Evolutionary conservation across 2,113 vertebrate species (phyloP), one percentile per base, ranked within the genome.

Genomic region (Elachura formosa): DNA sequence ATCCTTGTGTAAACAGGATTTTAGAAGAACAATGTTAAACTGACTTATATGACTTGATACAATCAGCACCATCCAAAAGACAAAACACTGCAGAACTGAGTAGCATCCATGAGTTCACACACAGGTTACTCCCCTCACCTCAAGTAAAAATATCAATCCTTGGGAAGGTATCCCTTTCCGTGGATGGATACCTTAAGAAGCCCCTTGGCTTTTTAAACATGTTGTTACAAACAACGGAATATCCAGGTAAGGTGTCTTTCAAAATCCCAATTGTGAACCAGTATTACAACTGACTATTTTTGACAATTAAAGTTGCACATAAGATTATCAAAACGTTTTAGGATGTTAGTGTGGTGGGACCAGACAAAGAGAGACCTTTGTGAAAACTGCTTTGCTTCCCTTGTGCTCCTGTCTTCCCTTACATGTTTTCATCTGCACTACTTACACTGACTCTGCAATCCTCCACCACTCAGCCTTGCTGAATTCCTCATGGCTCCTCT

Each of bases 21-120:
- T 89, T 68, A 40, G 62, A 90, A 36, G 31, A 84, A 89, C 34
- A 78, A 87, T 23, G 51, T 71, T 72, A 72, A 87, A 84, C 12
- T n/a, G 36, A 79, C 59, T 92, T 80, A 34, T 3, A 31, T 52
- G 48, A 62, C 61, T 87, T n/a, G 31, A 87, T 64, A 72, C 12
- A 84, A 84, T 29, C 41, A 74, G 83, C 56, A 49, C 23, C 29
- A 75, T 48, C 21, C 63, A 64, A 86, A 92, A 80, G 41, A 73
- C 7, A 83, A 84, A 87, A 63, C 19, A 73, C 12, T 0, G 2
- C 38, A 78, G 64, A 14, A 56, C 0, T 36, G 33, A 48, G 40
- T 1, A 3, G 48, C 78, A 88, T 52, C n/a, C 24, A 11, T 16
- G 26, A 64, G 40, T 26, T 89, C 51, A 52, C 0, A 0, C 26